Conservation (phyloP, 1,140 invertebrate species). For the Hetaerina americana region DNA sequence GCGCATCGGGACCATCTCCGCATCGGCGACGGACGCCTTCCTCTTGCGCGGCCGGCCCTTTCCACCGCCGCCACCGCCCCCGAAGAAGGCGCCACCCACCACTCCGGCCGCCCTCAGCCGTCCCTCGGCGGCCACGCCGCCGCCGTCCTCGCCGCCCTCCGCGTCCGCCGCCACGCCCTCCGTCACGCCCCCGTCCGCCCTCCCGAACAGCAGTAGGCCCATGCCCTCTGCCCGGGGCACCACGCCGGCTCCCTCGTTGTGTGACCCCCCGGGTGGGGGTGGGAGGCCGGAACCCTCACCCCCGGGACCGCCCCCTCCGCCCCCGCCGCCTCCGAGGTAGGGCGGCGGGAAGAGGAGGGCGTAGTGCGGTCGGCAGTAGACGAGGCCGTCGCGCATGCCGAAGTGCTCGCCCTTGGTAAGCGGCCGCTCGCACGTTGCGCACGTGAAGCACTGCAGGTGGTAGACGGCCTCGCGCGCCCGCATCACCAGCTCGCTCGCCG, state of each 20-base stretch:
- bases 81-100: constrained; percentile 27
- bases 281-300: no score
- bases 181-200: neutral
- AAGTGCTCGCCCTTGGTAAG: constrained; percentile 79
- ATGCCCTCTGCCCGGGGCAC: no score
- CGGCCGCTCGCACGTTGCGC: constrained; percentile 63
- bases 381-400: constrained; percentile 64
- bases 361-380: constrained; percentile 49
- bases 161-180: no score
- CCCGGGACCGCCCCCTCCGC: no score
- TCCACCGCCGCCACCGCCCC: constrained; percentile 41
- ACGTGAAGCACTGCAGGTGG: constrained; percentile 83
- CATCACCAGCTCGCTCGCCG: constrained; percentile 86
- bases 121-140: constrained; percentile 39
- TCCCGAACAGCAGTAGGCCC: neutral
- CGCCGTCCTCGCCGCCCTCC: neutral
- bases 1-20: constrained; percentile 50
- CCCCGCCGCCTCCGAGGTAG: constrained; percentile 20
- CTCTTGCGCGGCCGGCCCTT: constrained; percentile 76
- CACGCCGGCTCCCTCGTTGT: no score
- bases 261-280: no score
- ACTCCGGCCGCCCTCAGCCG: constrained; percentile 36
- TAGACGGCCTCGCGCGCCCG: constrained; percentile 74
- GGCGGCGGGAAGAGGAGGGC: constrained; percentile 34
- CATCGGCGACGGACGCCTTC: constrained; percentile 42